Evolutionary conservation across 2,888 invertebrate genomes (phyloP).

Genomic region (Drosophila pegasa): DNA sequence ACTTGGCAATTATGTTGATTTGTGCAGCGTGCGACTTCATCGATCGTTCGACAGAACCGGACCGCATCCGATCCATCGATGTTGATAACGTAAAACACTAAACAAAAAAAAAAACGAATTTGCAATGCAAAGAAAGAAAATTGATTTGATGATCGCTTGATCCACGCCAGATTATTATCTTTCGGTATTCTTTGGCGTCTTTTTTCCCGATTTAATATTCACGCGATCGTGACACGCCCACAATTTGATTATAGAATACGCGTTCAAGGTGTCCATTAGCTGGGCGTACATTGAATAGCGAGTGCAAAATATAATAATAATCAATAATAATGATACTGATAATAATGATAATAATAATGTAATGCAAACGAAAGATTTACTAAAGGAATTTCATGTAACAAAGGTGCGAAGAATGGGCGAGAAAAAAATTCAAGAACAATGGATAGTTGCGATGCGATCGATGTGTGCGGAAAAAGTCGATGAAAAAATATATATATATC

Average conservation of each 20-base stretch:
- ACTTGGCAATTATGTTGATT: slow-evolving; percentile 76
- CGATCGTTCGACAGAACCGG: slow-evolving; percentile 43
- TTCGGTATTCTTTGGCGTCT: slow-evolving; percentile 1
- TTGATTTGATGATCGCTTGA: slow-evolving; percentile 74
- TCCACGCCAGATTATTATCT: slow-evolving; percentile 44
- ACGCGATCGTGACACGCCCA: slow-evolving; percentile 66
- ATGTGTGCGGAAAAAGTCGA: background rate
- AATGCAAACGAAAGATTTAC: slow-evolving; percentile 28
- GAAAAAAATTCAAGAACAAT: slow-evolving; percentile 9
- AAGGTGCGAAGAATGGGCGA: slow-evolving; percentile 38
- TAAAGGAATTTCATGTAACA: slow-evolving; percentile 15
- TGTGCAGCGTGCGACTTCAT: slow-evolving; percentile 67
- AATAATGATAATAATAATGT: slow-evolving; percentile 22
- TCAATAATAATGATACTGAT: slow-evolving; percentile 7
- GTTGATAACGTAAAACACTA: slow-evolving; percentile 56
- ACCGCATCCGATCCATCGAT: slow-evolving; percentile 15
- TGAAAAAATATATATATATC: background rate
- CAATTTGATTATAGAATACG: slow-evolving; percentile 57
- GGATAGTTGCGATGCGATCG: slow-evolving; percentile 50
- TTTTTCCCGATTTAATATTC: slow-evolving; percentile 25
- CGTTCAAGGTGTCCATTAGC: slow-evolving; percentile 54
- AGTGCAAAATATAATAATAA: slow-evolving; percentile 10
- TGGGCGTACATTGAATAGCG: slow-evolving; percentile 43
- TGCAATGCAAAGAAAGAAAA: slow-evolving; percentile 79
- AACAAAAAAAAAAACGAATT: slow-evolving; percentile 49